Evolutionary conservation across 2,797 vertebrate genomes (phyloP).

Genomic region (Lepilemur ruficaudatus): DNA sequence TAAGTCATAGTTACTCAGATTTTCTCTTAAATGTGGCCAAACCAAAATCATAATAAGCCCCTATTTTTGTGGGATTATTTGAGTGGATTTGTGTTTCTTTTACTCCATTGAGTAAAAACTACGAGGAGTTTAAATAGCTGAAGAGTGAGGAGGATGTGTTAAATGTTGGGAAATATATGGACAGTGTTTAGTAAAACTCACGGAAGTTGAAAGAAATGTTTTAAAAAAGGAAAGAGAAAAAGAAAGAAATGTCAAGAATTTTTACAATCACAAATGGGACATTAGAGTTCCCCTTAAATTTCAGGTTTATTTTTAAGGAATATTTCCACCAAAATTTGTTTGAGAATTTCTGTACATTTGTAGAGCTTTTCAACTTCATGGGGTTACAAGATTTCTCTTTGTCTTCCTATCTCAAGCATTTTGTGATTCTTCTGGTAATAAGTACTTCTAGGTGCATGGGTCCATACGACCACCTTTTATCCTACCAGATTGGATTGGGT

Average conservation of each 20-base stretch:
- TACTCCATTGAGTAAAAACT: not conserved
- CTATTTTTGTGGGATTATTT: not conserved
- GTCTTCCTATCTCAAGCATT: accelerated
- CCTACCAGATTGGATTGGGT: accelerated
- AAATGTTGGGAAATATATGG: not conserved
- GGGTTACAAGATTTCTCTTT: too few relatives aligned
- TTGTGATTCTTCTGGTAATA: accelerated
- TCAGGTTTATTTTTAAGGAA: not conserved
- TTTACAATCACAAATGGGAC: not conserved
- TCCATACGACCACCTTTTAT: accelerated
- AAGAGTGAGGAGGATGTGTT: not conserved
- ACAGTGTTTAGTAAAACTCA: not conserved
- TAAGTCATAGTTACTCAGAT: not conserved
- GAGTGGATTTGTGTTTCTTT: not conserved
- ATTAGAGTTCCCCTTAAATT: not conserved
- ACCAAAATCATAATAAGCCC: not conserved
- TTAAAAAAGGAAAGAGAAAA: not conserved
- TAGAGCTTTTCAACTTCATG: not conserved
- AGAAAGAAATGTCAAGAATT: not conserved
- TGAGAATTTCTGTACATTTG: not conserved
- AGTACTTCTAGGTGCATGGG: accelerated
- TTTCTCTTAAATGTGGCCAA: not conserved
- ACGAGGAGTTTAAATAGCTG: not conserved
- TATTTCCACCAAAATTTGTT: not conserved
- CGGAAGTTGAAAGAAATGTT: not conserved